Evolutionary conservation across 2,113 vertebrate genomes (phyloP), one percentile per base, ranked within the genome.

Genomic region (Labeo rohita): DNA sequence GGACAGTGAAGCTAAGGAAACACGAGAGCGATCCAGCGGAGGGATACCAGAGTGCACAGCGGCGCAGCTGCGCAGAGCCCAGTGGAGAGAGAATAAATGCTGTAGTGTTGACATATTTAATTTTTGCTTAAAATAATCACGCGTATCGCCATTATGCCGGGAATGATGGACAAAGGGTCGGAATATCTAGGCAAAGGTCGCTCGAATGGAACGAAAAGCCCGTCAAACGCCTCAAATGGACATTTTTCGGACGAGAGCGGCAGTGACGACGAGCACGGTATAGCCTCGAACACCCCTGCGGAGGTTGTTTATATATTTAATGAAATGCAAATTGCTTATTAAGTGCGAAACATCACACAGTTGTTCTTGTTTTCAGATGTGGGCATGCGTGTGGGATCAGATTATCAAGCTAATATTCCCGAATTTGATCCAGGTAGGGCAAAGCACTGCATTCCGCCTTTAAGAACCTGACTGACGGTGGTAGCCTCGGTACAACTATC

Each of bases 341-440:
- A 23, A n/a, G 28, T 49, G 6, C 28, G 49, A 77, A 54, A 77
- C 3, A 0, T 74, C 43, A 65, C 70, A 11, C 6, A 7, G 6
- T 15, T 47, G 50, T 86, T 86, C 91, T 72, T 87, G 11, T 59
- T 90, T 93, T 95, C 95, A 99, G 97, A 99, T 97, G 97, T 99
- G 84, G 98, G 98, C 86, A 98, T 99, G 98, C 96, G 98, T 92
- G 98, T 98, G 89, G 98, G 97, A 91, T 95, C 96, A 0, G 98
- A 99, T 89, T 98, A 97, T 85, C 98, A 98, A 93, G 98, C 98
- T 83, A 95, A 91, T 90, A 98, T 99, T 86, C 97, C 97, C 1
- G 97, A 99, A 85, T 97, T 95, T 87, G 97, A 98, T 87, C 97
- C 97, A 89, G 97, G 97, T 98, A 92, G 90, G 8, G 21, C 74